Evolutionary conservation across 30 jellyfish, hydroid and myxozoan genomes (phyloP), one percentile per base, ranked within the genome.

Genomic region (Hydractinia symbiolongicarpus): DNA sequence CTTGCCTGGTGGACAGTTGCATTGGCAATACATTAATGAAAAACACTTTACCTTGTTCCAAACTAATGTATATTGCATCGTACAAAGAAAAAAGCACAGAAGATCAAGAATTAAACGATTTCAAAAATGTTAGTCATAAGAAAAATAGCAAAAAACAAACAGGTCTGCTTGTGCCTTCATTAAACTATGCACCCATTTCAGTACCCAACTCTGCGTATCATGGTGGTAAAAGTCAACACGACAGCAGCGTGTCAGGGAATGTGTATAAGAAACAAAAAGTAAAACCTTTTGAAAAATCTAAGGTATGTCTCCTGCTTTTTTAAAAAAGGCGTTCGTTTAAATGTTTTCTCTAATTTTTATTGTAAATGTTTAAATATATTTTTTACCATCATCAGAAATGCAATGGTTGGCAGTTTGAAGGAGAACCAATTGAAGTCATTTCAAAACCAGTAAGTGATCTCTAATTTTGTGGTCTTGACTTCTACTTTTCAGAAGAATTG

Each of bases 321-420:
- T 58, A 11, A 58, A 58, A 58, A 16, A 0, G 17, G 69, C 69
- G 2, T 58, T 58, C 69, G 19, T 16, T 11, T 16, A 58, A 11
- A 58, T 0, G 19, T 58, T 58, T 58, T 58, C 19, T 58, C 69
- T 58, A 58, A 58, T 58, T 11, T 11, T 58, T 58, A 58, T 58
- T 13, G 15, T 58, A 16, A 58, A 58, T 11, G 19, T 13, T 58
- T 58, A 58, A 58, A 16, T 58, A 58, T 58, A 58, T 15, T 17
- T 68, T 68, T 49, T 68, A 11, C 50, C 11, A 49, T 74, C 40
- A 49, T 74, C 7, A 74, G 83, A 58, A n/a, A 50, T 74, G 83
- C 69, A 74, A 93, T 78, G 98, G 98, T 3, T 93, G 98, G 98
- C 61, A 73, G 58, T 88, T 93, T 77, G 98, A 86, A 56, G 98